These are phyloP conservation scores for Osmerus eperlanus DNA, from an alignment of 2,113 vertebrate genomes.

Conservation along the genomic window DNA sequence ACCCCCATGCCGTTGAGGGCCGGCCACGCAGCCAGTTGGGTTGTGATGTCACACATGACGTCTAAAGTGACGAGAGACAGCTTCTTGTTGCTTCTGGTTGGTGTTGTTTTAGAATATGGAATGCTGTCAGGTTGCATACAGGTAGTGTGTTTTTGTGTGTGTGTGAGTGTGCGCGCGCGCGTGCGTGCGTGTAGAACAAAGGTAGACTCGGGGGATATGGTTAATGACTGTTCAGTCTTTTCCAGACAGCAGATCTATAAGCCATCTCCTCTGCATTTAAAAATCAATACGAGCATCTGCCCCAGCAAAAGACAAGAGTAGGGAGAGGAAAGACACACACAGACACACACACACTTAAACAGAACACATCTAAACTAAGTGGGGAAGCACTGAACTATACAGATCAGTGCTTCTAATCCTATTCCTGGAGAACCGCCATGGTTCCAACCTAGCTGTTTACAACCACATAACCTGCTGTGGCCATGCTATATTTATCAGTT, in stretches of 20 bases:
- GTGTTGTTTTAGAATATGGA: too few relatives aligned
- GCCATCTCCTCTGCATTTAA: constrained; percentile 73
- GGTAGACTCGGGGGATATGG: constrained; percentile 43
- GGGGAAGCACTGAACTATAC: too few relatives aligned
- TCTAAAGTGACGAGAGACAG: too few relatives aligned
- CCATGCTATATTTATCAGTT: neutral
- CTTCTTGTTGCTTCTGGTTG: too few relatives aligned
- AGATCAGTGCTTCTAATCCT: too few relatives aligned
- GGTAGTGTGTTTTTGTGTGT: constrained; percentile 11
- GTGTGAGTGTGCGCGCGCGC: constrained; percentile 16
- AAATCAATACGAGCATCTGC: constrained; percentile 68
- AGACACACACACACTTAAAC: constrained; percentile 3
- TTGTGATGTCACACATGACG: too few relatives aligned
- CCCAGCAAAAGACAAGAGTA: neutral
- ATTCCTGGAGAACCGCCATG: too few relatives aligned
- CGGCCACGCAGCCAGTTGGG: neutral
- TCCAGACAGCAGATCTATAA: constrained; percentile 59
- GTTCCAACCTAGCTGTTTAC: too few relatives aligned
- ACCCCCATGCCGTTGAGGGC: constrained; percentile 8
- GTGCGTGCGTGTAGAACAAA: constrained; percentile 13
- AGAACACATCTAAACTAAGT: constrained; percentile 12
- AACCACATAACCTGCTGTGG: too few relatives aligned
- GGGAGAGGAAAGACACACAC: neutral
- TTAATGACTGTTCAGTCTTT: constrained; percentile 63
- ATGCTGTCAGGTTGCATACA: neutral